A percentile compares a stretch with the other conserved stretches of the same genome.
Conservation (phyloP, 2,888 invertebrate genomes). For the Trypoxylon attenuatum region DNA sequence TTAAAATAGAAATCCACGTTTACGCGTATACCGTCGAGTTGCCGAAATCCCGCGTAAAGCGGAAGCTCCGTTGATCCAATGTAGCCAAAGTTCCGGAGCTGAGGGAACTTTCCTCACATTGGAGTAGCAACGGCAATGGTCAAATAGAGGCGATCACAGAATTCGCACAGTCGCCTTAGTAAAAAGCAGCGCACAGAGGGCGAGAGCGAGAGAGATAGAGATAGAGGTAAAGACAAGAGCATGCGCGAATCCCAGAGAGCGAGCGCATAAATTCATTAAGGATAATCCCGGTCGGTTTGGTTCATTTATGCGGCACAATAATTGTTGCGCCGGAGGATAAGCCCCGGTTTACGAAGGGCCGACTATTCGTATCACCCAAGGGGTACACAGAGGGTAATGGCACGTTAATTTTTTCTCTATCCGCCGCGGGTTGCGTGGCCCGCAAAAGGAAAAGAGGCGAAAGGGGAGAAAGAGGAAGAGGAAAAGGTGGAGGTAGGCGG, state of each 20-base stretch:
- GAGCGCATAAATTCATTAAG: not conserved
- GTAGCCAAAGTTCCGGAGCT: no score
- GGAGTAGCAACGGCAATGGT: no score
- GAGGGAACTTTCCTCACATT: no score
- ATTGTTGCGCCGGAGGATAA: slow-evolving; percentile 19
- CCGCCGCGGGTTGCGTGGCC: no score
- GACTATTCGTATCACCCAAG: no score
- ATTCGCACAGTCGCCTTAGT: no score
- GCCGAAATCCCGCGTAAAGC: no score
- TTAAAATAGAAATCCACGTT: no score
- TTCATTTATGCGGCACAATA: slow-evolving; percentile 32
- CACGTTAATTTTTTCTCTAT: slow-evolving; percentile 1
- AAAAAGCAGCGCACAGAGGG: not conserved
- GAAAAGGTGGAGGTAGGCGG: not conserved
- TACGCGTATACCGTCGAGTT: no score
- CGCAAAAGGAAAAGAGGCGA: not conserved
- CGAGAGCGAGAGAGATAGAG: slow-evolving; percentile 1
- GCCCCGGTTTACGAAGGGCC: no score
- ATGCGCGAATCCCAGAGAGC: not conserved
- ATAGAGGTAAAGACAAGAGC: not conserved
- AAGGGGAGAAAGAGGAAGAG: slow-evolving; percentile 8
- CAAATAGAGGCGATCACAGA: no score
- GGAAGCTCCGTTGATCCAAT: no score
- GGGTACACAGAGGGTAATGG: slow-evolving; percentile 9
- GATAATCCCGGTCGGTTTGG: slow-evolving; percentile 24